Evolutionary conservation across 2,797 vertebrate genomes (phyloP).

Genomic region (Cygnus olor): DNA sequence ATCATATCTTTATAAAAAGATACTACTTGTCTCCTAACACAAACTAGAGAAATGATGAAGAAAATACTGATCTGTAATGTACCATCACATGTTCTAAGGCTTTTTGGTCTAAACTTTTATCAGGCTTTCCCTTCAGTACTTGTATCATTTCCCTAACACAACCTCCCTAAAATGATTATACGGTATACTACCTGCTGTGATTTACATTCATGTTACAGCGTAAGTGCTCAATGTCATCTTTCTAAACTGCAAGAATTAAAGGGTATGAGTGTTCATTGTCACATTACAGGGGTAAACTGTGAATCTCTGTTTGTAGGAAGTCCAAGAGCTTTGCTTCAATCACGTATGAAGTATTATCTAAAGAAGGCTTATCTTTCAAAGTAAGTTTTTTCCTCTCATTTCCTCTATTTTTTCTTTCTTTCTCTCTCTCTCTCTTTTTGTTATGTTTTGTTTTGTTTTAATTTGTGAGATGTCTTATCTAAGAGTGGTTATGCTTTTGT

Average conservation of each 20-base stretch:
- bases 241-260: not conserved
- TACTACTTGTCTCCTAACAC: not conserved
- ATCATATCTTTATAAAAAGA: not conserved
- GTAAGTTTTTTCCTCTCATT: not conserved
- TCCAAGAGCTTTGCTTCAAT: not conserved
- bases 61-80: not conserved
- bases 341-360: not conserved
- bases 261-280: not conserved
- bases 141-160: not conserved
- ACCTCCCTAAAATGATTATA: not conserved
- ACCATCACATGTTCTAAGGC: not conserved
- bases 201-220: not conserved
- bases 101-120: not conserved
- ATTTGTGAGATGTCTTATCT: not conserved
- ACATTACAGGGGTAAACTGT: not conserved
- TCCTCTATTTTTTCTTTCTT: too few relatives aligned
- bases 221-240: not conserved
- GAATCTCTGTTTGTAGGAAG: not conserved
- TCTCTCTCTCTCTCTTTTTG: too few relatives aligned
- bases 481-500: not conserved
- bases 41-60: not conserved
- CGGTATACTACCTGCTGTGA: not conserved
- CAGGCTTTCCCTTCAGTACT: not conserved
- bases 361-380: not conserved
- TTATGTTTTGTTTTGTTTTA: not conserved